Evolutionary conservation across 2,797 vertebrate genomes (phyloP).

Genomic region (Lateolabrax maculatus): DNA sequence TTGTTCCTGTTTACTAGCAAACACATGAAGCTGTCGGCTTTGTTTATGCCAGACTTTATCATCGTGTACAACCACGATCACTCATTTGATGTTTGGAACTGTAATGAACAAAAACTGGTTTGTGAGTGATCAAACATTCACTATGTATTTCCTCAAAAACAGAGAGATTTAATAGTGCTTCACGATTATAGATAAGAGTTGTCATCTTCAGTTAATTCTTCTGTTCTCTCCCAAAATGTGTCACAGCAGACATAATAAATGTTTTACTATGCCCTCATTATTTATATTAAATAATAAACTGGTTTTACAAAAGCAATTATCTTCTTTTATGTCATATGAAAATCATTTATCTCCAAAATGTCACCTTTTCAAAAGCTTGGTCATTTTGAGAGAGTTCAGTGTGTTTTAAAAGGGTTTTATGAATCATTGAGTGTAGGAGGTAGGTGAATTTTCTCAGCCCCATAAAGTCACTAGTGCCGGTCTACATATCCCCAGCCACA

Average conservation of each 20-base stretch:
- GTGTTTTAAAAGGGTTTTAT: neutral
- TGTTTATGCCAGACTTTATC: constrained; percentile 47
- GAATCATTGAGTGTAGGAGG: neutral
- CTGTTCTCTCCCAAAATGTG: constrained; percentile 18
- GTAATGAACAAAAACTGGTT: constrained; percentile 38
- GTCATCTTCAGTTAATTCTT: constrained; percentile 28
- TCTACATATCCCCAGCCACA: neutral
- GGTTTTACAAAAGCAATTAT: neutral
- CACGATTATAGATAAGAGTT: constrained; percentile 14
- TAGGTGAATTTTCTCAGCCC: no score
- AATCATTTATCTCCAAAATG: neutral
- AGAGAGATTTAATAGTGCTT: constrained; percentile 5
- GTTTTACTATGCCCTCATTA: constrained; percentile 14
- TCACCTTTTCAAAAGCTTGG: neutral
- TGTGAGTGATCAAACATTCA: constrained; percentile 40
- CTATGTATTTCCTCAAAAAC: constrained; percentile 11
- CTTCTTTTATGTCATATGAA: neutral
- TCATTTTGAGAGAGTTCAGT: neutral
- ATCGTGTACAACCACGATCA: constrained; percentile 5
- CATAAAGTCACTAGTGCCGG: neutral
- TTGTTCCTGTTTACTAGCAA: constrained; percentile 43
- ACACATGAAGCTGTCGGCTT: constrained; percentile 41
- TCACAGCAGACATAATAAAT: constrained; percentile 10
- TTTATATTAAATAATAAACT: constrained; percentile 7
- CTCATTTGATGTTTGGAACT: constrained; percentile 38